Evolutionary conservation across 2,797 vertebrate genomes (phyloP).

Genomic region (Tenualosa ilisha): DNA sequence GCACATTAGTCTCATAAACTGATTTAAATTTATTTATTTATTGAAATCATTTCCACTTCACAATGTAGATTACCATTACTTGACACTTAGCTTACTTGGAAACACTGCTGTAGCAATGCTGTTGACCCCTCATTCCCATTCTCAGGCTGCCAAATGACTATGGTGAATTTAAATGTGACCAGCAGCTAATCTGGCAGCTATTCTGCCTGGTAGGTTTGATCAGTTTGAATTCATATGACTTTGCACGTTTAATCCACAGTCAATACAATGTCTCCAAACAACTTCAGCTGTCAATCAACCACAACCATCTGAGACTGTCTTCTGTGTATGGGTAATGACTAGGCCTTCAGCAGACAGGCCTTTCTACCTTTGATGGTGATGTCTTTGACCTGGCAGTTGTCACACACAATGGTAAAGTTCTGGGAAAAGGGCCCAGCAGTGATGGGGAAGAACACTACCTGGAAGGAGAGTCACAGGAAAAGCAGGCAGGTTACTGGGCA

Average conservation of each 20-base stretch:
- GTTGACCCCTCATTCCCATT: not conserved
- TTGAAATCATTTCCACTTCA: not conserved
- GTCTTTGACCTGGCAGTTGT: slow-evolving; percentile 86
- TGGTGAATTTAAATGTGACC: not conserved
- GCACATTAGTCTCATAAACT: no score
- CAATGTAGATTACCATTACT: not conserved
- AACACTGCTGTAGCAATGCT: not conserved
- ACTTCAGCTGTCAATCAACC: no score
- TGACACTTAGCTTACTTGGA: not conserved
- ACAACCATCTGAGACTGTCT: no score
- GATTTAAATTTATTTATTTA: no score
- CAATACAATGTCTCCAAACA: not conserved
- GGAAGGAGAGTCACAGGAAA: slow-evolving; percentile 41
- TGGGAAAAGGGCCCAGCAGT: slow-evolving; percentile 66
- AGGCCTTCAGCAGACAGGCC: no score
- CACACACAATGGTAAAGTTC: slow-evolving; percentile 81
- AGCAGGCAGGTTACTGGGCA: not conserved
- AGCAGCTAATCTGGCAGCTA: not conserved
- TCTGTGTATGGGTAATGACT: no score
- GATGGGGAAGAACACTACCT: slow-evolving; percentile 88
- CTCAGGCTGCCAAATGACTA: not conserved
- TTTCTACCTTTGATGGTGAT: slow-evolving; percentile 81
- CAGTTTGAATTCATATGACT: not conserved
- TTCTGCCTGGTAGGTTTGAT: not conserved
- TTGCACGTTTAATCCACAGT: no score